These are phyloP conservation scores for Hylomyscus alleni DNA, from an alignment of 2,797 vertebrate species.

Conservation along the genomic window DNA sequence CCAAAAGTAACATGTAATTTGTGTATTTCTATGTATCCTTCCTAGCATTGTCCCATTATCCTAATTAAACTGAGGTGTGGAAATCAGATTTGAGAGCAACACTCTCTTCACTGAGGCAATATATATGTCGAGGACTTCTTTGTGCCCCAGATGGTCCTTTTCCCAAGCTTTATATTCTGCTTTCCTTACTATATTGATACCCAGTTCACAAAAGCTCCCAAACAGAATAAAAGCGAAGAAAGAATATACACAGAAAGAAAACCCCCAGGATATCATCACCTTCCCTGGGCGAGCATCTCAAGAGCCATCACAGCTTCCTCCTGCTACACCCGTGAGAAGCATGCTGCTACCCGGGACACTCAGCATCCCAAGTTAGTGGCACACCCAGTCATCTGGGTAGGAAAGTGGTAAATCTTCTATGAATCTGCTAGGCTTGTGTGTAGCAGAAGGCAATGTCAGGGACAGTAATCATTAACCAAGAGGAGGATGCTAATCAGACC, in stretches of 20 bases:
- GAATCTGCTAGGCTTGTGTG: neutral
- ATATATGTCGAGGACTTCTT: neutral
- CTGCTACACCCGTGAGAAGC: rapidly evolving
- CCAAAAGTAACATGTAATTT: neutral
- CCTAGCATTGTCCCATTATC: neutral
- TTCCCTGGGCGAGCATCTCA: neutral
- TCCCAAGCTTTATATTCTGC: neutral
- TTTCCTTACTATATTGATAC: neutral
- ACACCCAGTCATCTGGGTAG: neutral
- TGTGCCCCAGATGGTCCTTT: neutral
- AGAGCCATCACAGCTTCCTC: neutral
- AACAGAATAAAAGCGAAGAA: neutral
- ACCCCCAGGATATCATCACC: neutral
- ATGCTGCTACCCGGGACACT: neutral
- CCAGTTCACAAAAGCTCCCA: neutral
- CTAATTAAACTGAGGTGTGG: neutral
- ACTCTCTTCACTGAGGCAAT: neutral
- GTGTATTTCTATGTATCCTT: neutral
- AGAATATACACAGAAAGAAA: neutral
- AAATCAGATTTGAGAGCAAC: neutral
- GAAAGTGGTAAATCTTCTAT: neutral
- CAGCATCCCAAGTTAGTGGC: neutral
- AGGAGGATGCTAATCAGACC: neutral
- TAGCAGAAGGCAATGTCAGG: neutral
- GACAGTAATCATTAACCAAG: neutral